Percentiles rank a stretch among this genome's conserved stretches.
phyloP scores from a whole-genome alignment of 2,888 invertebrate species.

The Papilio protenor region DNA sequence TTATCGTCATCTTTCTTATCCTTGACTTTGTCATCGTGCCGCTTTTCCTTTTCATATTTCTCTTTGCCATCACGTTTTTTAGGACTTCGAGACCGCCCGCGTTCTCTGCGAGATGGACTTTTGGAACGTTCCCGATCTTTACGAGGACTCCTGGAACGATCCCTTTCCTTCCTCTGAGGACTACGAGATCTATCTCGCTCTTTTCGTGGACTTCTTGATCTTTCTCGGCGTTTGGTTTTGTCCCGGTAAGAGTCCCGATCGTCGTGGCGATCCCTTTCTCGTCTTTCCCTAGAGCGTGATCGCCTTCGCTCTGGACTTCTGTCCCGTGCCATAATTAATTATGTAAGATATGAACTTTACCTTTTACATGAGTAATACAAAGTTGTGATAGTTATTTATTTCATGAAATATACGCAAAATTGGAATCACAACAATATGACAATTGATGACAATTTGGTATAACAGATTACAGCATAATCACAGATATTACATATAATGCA shows the following conservation, averaged over 20 bases:
- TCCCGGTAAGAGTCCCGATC: slow-evolving; percentile 76
- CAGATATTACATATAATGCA: neutral
- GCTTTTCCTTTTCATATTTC: slow-evolving; percentile 62
- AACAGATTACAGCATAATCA: neutral
- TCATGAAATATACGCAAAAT: neutral
- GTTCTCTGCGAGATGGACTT: slow-evolving; percentile 64
- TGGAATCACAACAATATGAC: neutral
- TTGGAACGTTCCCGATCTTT: slow-evolving; percentile 58
- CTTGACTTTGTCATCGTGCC: slow-evolving; percentile 75
- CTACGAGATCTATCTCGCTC: slow-evolving; percentile 68
- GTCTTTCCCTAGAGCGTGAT: slow-evolving; percentile 75
- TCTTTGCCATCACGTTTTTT: slow-evolving; percentile 71
- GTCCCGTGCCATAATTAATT: slow-evolving; percentile 67
- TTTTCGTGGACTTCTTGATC: slow-evolving; percentile 71
- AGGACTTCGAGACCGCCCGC: slow-evolving; percentile 70
- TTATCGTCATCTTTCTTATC: slow-evolving; percentile 65
- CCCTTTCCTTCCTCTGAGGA: slow-evolving; percentile 66
- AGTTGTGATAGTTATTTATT: neutral
- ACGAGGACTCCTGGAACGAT: slow-evolving; percentile 62
- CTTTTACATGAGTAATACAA: slow-evolving; percentile 2
- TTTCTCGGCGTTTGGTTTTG: slow-evolving; percentile 71
- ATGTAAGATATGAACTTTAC: neutral
- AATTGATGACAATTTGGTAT: neutral
- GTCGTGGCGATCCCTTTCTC: slow-evolving; percentile 76
- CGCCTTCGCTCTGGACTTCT: slow-evolving; percentile 74